These are phyloP conservation scores for Dasysyrphus tricinctus DNA, from an alignment of 2,888 invertebrate genomes.

Conservation along the genomic window DNA sequence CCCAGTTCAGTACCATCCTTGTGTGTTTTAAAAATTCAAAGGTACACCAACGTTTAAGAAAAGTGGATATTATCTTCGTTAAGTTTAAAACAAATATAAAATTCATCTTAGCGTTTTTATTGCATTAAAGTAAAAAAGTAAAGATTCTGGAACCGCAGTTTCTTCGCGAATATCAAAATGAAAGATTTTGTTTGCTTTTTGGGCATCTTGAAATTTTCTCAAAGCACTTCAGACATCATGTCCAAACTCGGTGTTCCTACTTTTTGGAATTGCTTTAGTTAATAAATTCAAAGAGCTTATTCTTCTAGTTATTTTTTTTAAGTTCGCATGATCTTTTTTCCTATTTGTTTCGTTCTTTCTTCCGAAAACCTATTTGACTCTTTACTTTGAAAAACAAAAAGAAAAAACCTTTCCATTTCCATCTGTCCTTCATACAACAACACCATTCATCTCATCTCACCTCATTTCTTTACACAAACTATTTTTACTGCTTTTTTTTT, in stretches of 20 bases:
- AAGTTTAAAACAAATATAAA: too few relatives aligned
- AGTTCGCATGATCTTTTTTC: constrained; percentile 40
- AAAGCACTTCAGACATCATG: neutral
- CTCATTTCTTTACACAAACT: constrained; percentile 48
- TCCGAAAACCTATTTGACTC: constrained; percentile 40
- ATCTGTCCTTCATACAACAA: constrained; percentile 50
- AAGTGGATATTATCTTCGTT: too few relatives aligned
- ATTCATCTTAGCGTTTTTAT: too few relatives aligned
- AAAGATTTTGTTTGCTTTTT: too few relatives aligned
- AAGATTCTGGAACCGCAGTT: too few relatives aligned
- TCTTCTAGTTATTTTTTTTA: constrained; percentile 18
- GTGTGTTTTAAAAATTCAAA: too few relatives aligned
- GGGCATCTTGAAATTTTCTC: neutral
- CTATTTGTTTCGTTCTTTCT: neutral
- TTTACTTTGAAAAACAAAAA: neutral
- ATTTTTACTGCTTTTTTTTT: constrained; percentile 54
- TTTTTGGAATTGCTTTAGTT: neutral
- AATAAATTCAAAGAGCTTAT: neutral
- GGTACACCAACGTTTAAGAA: too few relatives aligned
- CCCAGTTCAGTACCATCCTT: too few relatives aligned
- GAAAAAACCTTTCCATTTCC: constrained; percentile 34
- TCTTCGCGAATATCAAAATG: too few relatives aligned
- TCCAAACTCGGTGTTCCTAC: too few relatives aligned
- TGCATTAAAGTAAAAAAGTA: too few relatives aligned
- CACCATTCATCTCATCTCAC: constrained; percentile 49